These are phyloP conservation scores for Silvanus unidentatus DNA, from an alignment of 2,888 invertebrate species.

Conservation along the genomic window DNA sequence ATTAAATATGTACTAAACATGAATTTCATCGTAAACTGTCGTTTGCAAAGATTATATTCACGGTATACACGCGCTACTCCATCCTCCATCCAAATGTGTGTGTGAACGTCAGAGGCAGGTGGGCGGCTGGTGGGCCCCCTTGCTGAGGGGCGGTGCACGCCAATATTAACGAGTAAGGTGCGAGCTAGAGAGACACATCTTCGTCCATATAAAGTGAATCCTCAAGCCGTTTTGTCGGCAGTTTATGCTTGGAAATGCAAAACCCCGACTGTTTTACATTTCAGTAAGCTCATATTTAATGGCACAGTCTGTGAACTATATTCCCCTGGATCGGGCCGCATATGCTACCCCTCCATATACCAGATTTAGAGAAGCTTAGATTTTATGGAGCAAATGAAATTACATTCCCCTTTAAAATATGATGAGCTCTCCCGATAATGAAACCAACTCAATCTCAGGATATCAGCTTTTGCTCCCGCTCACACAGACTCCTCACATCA, in stretches of 20 bases:
- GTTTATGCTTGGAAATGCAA: slow-evolving; percentile 49
- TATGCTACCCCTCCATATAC: slow-evolving; percentile 43
- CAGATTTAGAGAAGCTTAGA: slow-evolving; percentile 49
- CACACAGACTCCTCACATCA: too few species aligned
- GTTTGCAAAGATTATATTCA: slow-evolving; percentile 39
- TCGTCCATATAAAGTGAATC: slow-evolving; percentile 47
- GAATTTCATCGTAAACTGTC: slow-evolving; percentile 42
- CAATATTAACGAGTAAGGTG: slow-evolving; percentile 40
- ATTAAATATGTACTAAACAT: slow-evolving; percentile 45
- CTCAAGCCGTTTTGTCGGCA: slow-evolving; percentile 48
- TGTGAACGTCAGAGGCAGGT: slow-evolving; percentile 23
- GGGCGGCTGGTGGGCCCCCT: slow-evolving; percentile 16
- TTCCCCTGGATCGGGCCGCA: slow-evolving; percentile 42
- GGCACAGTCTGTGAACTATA: slow-evolving; percentile 46
- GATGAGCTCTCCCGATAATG: slow-evolving; percentile 50
- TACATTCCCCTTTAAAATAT: slow-evolving; percentile 50
- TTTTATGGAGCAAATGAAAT: slow-evolving; percentile 51
- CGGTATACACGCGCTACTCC: neutral
- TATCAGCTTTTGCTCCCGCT: slow-evolving; percentile 11
- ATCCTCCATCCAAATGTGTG: slow-evolving; percentile 5
- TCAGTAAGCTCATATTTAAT: slow-evolving; percentile 51
- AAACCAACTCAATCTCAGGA: slow-evolving; percentile 44
- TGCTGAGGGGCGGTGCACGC: slow-evolving; percentile 24
- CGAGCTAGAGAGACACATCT: slow-evolving; percentile 32
- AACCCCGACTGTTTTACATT: slow-evolving; percentile 50